Conservation (phyloP, 2,797 vertebrate genomes). For the Alcedo atthis region DNA sequence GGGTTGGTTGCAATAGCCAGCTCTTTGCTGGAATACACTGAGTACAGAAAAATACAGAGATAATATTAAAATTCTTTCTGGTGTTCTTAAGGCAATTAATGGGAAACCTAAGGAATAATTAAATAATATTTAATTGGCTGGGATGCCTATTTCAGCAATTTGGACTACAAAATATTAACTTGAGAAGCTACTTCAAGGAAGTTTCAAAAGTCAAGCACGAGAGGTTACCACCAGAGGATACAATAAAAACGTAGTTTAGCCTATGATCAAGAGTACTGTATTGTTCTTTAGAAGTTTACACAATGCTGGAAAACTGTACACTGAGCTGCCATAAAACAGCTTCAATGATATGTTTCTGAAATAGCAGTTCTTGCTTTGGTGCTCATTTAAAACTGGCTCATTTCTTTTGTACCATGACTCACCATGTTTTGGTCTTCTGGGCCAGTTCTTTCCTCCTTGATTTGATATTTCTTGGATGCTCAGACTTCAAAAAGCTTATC, state of each 20-base stretch:
- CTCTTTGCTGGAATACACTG: neutral
- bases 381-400: neutral
- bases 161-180: neutral
- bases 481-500: neutral
- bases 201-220: neutral
- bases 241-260: neutral
- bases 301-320: neutral
- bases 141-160: neutral
- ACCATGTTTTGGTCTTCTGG: neutral
- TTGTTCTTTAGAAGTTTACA: slow-evolving; percentile 1
- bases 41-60: neutral
- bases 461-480: neutral
- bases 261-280: neutral
- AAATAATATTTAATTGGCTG: neutral
- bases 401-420: slow-evolving; percentile 6
- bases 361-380: neutral
- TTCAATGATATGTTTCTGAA: neutral
- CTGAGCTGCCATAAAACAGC: neutral
- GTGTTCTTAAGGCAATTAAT: neutral
- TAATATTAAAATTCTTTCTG: neutral
- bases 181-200: neutral
- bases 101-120: neutral
- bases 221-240: neutral
- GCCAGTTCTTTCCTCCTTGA: neutral
- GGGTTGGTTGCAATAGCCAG: neutral